phyloP scores from a whole-genome alignment of 92 coral and sea anemone species.

The Actinernus sp. region DNA sequence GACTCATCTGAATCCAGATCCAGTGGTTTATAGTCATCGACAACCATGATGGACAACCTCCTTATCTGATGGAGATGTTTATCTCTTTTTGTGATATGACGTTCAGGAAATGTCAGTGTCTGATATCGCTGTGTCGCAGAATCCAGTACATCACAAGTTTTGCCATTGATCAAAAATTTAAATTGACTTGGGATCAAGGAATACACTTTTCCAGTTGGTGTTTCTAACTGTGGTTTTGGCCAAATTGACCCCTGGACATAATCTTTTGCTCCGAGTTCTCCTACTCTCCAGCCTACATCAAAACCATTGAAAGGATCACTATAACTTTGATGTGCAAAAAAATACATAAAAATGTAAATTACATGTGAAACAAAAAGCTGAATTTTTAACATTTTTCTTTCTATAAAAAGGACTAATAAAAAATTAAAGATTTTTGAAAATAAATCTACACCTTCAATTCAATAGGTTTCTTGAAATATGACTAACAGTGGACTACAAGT shows the following conservation, averaged over 20 bases:
- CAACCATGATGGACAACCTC: slow-evolving; percentile 60
- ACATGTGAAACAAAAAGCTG: too few relatives aligned
- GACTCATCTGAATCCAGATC: slow-evolving; percentile 79
- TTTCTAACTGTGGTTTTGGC: slow-evolving; percentile 89
- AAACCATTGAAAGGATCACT: slow-evolving; percentile 20
- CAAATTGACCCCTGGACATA: slow-evolving; percentile 1
- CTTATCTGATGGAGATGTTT: slow-evolving; percentile 39
- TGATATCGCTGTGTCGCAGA: slow-evolving; percentile 72
- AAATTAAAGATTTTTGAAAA: too few relatives aligned
- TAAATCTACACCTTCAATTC: too few relatives aligned
- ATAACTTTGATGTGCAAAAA: neutral
- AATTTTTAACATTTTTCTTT: too few relatives aligned
- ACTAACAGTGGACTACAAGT: too few relatives aligned
- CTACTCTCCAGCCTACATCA: neutral
- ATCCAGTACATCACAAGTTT: slow-evolving; percentile 74
- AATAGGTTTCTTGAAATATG: too few relatives aligned
- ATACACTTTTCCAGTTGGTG: slow-evolving; percentile 44
- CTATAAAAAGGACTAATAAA: too few relatives aligned
- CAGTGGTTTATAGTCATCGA: slow-evolving; percentile 47
- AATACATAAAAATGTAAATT: neutral
- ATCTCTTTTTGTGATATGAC: slow-evolving; percentile 1
- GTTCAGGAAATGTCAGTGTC: slow-evolving; percentile 81
- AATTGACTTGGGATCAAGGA: slow-evolving; percentile 58
- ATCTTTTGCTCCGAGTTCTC: neutral
- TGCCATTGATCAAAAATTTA: slow-evolving; percentile 49